Evolutionary conservation across 2,888 invertebrate genomes (phyloP), one percentile per base, ranked within the genome.

Genomic region (Stenotaenia linearis): DNA sequence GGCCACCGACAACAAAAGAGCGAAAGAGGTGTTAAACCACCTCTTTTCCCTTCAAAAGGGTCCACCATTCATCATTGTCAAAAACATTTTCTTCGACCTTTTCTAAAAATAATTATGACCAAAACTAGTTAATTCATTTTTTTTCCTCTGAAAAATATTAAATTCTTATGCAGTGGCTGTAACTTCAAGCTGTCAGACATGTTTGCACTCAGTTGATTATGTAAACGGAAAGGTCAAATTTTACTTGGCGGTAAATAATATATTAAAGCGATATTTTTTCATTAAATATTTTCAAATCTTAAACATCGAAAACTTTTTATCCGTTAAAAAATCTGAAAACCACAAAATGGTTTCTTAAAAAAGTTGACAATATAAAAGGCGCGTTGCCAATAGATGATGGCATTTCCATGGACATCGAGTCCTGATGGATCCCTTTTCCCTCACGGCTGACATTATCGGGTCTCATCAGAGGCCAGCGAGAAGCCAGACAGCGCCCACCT

Each of bases 311-410:
- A 32, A 45, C 45, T 45, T 40, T 15, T 40, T 40, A 40, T 40
- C 40, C 12, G 45, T n/a, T 5, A 18, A 45, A 18, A 45, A 45
- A n/a, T 9, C 45, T n/a, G n/a, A n/a, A n/a, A n/a, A n/a, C n/a
- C n/a, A n/a, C n/a, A n/a, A n/a, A n/a, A n/a, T n/a, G n/a, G n/a
- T n/a, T n/a, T n/a, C n/a, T n/a, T 6, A 32, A 32, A 9, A 32
- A 32, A 6, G 32, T 32, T 4, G 4, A 32, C 32, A 6, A 9
- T 32, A 9, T 32, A n/a, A n/a, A 45, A 45, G n/a, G 45, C 45
- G n/a, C 23, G 61, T 61, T 61, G 61, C 61, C 61, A 61, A 61
- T 61, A 61, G 61, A 61, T 61, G 61, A 61, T 61, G 61, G 61
- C 61, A 61, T 61, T 61, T 61, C 61, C 61, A 61, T 61, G 61